Percentiles rank a stretch among this genome's conserved stretches.
These are phyloP conservation scores for Caenorhabditis doughertyi DNA, from an alignment of 2,888 invertebrate genomes.

Conservation along the genomic window DNA sequence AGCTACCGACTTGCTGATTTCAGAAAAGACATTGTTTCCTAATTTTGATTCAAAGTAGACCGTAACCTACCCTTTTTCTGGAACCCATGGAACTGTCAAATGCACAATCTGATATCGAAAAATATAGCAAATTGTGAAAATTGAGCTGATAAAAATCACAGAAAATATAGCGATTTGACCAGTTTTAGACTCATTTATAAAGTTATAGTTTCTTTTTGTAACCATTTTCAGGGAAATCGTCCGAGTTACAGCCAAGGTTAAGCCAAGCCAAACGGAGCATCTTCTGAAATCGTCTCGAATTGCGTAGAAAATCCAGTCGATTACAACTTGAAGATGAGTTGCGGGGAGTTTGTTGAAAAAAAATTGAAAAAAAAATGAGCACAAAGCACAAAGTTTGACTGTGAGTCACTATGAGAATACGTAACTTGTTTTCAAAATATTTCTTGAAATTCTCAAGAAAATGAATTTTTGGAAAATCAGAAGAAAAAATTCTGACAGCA, in stretches of 20 bases:
- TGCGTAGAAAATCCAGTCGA: constrained; percentile 19
- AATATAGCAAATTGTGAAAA: constrained; percentile 12
- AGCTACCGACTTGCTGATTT: not conserved
- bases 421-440: too few species aligned
- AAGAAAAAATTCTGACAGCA: too few species aligned
- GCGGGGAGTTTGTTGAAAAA: not conserved
- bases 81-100: not conserved
- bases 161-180: not conserved
- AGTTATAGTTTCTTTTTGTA: not conserved
- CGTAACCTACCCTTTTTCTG: not conserved
- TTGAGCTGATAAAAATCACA: not conserved
- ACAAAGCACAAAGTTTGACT: not conserved
- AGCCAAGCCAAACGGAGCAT: constrained; percentile 16
- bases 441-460: too few species aligned
- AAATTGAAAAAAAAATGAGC: not conserved
- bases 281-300: constrained; percentile 11
- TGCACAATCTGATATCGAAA: constrained; percentile 15
- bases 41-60: too few species aligned
- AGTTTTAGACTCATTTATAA: not conserved
- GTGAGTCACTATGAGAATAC: too few species aligned
- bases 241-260: constrained; percentile 5
- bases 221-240: constrained; percentile 8
- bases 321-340: not conserved
- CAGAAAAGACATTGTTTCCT: not conserved
- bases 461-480: too few species aligned